Base-by-base conservation (phyloP, 2,888 invertebrate genomes). In the Dasysyrphus albostriatus region DNA sequence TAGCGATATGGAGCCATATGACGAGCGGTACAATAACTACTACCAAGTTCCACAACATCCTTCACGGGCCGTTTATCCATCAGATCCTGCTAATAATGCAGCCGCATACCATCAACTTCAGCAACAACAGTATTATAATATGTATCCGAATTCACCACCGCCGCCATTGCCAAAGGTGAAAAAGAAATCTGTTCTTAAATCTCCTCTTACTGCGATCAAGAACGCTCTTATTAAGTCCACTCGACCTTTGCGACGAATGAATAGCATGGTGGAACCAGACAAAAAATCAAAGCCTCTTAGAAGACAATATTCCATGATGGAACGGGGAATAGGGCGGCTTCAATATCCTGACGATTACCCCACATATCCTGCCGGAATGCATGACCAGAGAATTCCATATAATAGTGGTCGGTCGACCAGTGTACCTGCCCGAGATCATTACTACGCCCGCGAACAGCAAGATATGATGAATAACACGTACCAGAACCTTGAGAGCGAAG, bases 1-100 rank as follows among this genome's bases (percentile, higher is more conserved):
- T 77, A 93, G 93, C 91, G 92, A 92, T 90, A 91, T 92, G 92
- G 92, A 92, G 92, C 90, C 92, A 89, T 92, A 91, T 89, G 91
- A 92, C 88, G 89, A 89, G 88, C 90, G 90, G 76, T 92, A 92
- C 88, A 90, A 91, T 85, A 90, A 91, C 80, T 91, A 90, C 89
- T 92, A 92, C 88, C 89, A 90, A 76, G 91, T 90, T 89, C 89
- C 91, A 19, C 91, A 91, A 32, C 90, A 90, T 72, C 88, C 89
- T 44, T 89, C 90, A 63, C 89, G 88, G 24, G 88, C 89, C 72
- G 73, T 74, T 42, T 81, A 82, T 83, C 51, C 85, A 85, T 67
- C 88, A 89, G 79, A 90, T 90, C 83, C 91, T 90, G 47, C 81
- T 82, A 54, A 83, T 54, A 19, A 88, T 75, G 42, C 88, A 85